Conservation (phyloP, 2,888 invertebrate species). For the Diplazon laetatorius region DNA sequence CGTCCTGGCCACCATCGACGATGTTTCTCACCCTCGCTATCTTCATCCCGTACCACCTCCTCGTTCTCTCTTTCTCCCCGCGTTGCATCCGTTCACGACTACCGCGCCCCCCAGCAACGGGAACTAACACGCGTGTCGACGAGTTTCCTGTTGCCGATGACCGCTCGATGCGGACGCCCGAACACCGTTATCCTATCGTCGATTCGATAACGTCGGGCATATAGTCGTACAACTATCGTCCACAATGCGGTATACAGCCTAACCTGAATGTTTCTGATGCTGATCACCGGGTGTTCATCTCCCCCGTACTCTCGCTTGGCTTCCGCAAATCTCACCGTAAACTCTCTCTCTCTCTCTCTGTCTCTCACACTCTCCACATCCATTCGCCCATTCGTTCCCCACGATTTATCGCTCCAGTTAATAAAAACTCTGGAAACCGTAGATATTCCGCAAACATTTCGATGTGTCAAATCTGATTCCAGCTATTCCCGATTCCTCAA, state of each 20-base stretch:
- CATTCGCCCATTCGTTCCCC: slow-evolving; percentile 5
- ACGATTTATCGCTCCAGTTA: slow-evolving; percentile 25
- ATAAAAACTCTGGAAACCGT: slow-evolving; percentile 16
- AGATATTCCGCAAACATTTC: neutral
- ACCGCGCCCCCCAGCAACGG: slow-evolving; percentile 11
- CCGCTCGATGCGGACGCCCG: slow-evolving; percentile 51
- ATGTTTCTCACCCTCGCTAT: slow-evolving; percentile 28
- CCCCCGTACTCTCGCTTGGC: slow-evolving; percentile 26
- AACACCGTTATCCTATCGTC: slow-evolving; percentile 57
- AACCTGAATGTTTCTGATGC: slow-evolving; percentile 54
- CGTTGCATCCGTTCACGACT: slow-evolving; percentile 46
- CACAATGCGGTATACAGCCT: slow-evolving; percentile 28
- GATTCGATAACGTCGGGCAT: slow-evolving; percentile 57
- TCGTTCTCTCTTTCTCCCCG: slow-evolving; percentile 16
- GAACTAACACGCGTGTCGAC: slow-evolving; percentile 39
- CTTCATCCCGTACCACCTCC: neutral
- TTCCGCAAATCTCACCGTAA: slow-evolving; percentile 53
- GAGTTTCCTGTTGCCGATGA: slow-evolving; percentile 62
- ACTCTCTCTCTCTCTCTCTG: too few species aligned
- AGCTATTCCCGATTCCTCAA: neutral
- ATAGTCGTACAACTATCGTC: slow-evolving; percentile 50
- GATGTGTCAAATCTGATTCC: slow-evolving; percentile 13
- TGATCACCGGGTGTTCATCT: slow-evolving; percentile 44
- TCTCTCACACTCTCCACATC: slow-evolving; percentile 25
- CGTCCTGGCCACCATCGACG: slow-evolving; percentile 45